Evolutionary conservation across 2,888 invertebrate species (phyloP).

Genomic region (Cosmia trapezina): DNA sequence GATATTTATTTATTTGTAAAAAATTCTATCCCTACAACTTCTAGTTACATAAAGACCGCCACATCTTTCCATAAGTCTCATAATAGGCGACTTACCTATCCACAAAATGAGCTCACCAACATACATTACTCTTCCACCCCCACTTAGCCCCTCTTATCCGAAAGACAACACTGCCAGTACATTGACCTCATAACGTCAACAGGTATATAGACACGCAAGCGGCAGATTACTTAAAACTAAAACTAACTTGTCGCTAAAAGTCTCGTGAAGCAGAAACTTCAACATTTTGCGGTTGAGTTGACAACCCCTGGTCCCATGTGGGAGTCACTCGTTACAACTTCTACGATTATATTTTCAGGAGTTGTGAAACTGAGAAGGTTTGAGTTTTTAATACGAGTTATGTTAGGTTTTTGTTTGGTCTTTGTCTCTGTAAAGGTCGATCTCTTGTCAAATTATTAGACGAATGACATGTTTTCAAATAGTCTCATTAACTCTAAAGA

Average conservation of each 20-base stretch:
- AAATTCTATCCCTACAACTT: neutral
- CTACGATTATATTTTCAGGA: constrained; percentile 41
- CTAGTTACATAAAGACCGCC: constrained; percentile 9
- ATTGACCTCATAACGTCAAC: constrained; percentile 46
- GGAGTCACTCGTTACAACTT: constrained; percentile 45
- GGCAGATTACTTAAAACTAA: constrained; percentile 58
- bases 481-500: neutral
- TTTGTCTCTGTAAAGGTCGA: constrained; percentile 3
- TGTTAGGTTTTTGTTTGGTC: neutral
- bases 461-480: no score
- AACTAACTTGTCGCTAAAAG: constrained; percentile 44
- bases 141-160: neutral
- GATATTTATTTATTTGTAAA: no score
- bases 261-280: constrained; percentile 45
- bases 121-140: constrained; percentile 5
- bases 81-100: constrained; percentile 3
- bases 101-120: constrained; percentile 9
- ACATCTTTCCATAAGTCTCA: constrained; percentile 9
- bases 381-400: constrained; percentile 16
- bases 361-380: neutral
- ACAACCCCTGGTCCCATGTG: constrained; percentile 53
- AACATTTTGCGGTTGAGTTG: constrained; percentile 59
- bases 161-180: constrained; percentile 28
- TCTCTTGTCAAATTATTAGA: neutral
- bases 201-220: constrained; percentile 44